Conservation (phyloP, 2,888 invertebrate species). For the Eupsilia transversa region DNA sequence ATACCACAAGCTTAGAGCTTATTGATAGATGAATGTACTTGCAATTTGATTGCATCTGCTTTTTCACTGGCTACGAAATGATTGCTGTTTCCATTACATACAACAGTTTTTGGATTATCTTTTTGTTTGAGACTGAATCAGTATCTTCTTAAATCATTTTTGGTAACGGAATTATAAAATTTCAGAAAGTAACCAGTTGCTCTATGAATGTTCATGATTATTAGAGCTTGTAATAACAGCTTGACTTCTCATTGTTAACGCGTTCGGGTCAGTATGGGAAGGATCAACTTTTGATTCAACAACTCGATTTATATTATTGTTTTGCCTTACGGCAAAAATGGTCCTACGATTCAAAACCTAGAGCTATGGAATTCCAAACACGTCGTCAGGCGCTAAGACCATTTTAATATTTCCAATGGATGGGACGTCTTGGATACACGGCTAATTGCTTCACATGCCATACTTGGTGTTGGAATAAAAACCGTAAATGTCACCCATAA, state of each 20-base stretch:
- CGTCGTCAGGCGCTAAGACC: slow-evolving; percentile 15
- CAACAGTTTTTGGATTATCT: not conserved
- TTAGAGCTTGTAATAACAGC: not conserved
- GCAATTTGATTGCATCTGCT: not conserved
- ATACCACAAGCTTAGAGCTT: not conserved
- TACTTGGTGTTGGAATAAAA: slow-evolving; percentile 53
- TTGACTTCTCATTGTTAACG: not conserved
- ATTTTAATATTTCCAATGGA: slow-evolving; percentile 49
- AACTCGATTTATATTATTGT: not conserved
- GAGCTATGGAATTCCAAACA: slow-evolving; percentile 13
- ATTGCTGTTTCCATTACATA: not conserved
- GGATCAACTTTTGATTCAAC: not conserved
- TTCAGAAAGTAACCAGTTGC: not conserved
- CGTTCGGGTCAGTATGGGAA: not conserved
- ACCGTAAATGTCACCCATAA: slow-evolving; percentile 50
- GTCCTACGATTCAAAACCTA: not conserved
- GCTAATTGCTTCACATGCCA: slow-evolving; percentile 55
- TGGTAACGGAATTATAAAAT: not conserved
- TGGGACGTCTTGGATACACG: slow-evolving; percentile 1
- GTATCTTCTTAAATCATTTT: not conserved
- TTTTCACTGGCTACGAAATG: not conserved
- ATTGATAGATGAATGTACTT: not conserved
- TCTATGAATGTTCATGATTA: not conserved
- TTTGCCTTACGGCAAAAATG: not conserved
- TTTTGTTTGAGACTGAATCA: not conserved